Evolutionary conservation across 53 echinoderm and acorn worm species (phyloP).

Genomic region (Arbacia lixula): DNA sequence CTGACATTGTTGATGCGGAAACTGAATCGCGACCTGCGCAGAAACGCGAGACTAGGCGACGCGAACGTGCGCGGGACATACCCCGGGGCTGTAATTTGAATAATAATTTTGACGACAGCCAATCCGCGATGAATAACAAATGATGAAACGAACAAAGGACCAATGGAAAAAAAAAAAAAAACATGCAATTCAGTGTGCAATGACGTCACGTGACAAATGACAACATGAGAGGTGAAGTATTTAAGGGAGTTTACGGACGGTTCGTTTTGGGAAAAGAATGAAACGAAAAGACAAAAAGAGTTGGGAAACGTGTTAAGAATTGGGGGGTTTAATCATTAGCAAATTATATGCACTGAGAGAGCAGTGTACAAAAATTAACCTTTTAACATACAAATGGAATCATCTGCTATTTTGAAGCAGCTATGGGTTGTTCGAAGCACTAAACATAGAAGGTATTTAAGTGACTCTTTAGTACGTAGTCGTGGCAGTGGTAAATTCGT

Average conservation of each 20-base stretch:
- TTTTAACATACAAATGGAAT: too few species aligned
- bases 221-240: not conserved
- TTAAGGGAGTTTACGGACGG: slow-evolving; percentile 12
- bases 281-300: slow-evolving; percentile 49
- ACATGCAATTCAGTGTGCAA: slow-evolving; percentile 40
- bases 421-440: too few species aligned
- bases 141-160: not conserved
- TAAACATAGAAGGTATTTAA: too few species aligned
- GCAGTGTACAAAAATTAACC: too few species aligned
- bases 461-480: too few species aligned
- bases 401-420: too few species aligned
- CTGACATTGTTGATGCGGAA: slow-evolving; percentile 51
- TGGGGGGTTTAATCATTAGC: too few species aligned
- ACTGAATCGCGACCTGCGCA: slow-evolving; percentile 54
- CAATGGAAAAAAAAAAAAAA: slow-evolving; percentile 29
- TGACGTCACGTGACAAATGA: slow-evolving; percentile 40
- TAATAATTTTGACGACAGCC: not conserved
- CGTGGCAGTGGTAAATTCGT: too few species aligned
- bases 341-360: too few species aligned
- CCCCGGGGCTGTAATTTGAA: slow-evolving; percentile 33
- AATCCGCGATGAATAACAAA: not conserved
- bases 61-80: slow-evolving; percentile 54
- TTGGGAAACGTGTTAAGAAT: slow-evolving; percentile 50
- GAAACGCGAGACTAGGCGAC: slow-evolving; percentile 46
- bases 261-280: slow-evolving; percentile 23